phyloP scores from a whole-genome alignment of 2,113 vertebrate species.

The Monopterus albus region DNA sequence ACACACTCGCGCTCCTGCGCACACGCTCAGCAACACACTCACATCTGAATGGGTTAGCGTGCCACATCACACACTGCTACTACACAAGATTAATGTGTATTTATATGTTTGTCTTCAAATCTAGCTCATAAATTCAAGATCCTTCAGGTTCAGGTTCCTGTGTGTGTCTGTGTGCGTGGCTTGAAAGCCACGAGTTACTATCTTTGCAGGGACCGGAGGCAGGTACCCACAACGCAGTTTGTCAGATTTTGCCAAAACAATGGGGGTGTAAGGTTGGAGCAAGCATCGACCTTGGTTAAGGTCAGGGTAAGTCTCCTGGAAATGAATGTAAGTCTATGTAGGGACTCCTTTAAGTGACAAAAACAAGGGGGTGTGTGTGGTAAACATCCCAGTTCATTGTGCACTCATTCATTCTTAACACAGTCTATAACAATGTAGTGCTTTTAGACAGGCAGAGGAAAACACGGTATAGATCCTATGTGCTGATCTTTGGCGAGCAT shows the following conservation, averaged over 20 bases:
- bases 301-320: too few relatives aligned
- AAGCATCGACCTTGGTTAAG: too few relatives aligned
- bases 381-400: slow-evolving; percentile 57
- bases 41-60: not conserved
- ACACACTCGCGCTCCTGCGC: too few relatives aligned
- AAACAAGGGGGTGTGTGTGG: too few relatives aligned
- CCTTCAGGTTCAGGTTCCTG: slow-evolving; percentile 52
- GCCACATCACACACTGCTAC: slow-evolving; percentile 12
- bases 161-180: slow-evolving; percentile 9
- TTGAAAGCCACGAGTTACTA: too few relatives aligned
- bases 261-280: too few relatives aligned
- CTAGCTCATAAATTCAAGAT: slow-evolving; percentile 48
- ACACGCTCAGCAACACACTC: not conserved
- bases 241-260: too few relatives aligned
- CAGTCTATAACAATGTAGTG: slow-evolving; percentile 34
- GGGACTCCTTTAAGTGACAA: too few relatives aligned
- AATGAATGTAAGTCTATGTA: too few relatives aligned
- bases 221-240: too few relatives aligned
- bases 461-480: slow-evolving; percentile 34
- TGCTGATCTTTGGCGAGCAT: not conserved
- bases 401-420: slow-evolving; percentile 68
- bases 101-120: slow-evolving; percentile 43
- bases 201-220: too few relatives aligned
- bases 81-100: slow-evolving; percentile 21
- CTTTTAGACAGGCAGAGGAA: slow-evolving; percentile 35